These are phyloP conservation scores for Sthenelais limicola DNA, from an alignment of 2,888 invertebrate genomes.

Conservation along the genomic window DNA sequence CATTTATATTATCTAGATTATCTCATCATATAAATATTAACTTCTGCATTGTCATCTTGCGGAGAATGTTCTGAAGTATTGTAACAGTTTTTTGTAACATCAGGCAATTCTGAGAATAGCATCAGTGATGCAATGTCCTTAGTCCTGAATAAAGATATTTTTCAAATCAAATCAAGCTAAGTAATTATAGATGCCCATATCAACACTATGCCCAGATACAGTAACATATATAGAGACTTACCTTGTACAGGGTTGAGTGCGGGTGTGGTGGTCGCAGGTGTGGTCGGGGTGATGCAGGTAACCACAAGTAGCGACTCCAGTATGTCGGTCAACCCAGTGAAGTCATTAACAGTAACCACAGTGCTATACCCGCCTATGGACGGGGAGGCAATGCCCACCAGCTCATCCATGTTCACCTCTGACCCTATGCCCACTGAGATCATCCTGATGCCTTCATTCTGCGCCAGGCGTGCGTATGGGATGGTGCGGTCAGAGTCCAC, in stretches of 20 bases:
- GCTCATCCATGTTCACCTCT: constrained; percentile 34
- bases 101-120: too few species aligned
- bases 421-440: constrained; percentile 34
- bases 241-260: constrained; percentile 21
- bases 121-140: too few species aligned
- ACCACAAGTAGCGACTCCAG: constrained; percentile 3
- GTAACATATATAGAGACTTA: too few species aligned
- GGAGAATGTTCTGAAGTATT: too few species aligned
- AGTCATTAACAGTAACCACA: constrained; percentile 41
- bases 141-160: too few species aligned
- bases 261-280: constrained; percentile 36
- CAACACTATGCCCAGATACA: too few species aligned
- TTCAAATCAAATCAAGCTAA: too few species aligned
- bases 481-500: constrained; percentile 16
- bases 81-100: too few species aligned
- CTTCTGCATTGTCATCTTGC: too few species aligned
- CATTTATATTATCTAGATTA: too few species aligned
- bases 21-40: too few species aligned
- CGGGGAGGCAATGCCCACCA: constrained; percentile 41
- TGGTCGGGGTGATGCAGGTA: constrained; percentile 41
- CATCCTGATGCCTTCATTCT: constrained; percentile 7
- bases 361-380: neutral
- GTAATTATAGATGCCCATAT: too few species aligned
- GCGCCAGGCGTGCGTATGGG: constrained; percentile 19
- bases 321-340: constrained; percentile 7